A percentile compares a stretch with the other conserved stretches of the same genome.
These are phyloP conservation scores for Lytechinus variegatus DNA, from an alignment of 35 echinoderm and acorn worm species.

Conservation along the genomic window DNA sequence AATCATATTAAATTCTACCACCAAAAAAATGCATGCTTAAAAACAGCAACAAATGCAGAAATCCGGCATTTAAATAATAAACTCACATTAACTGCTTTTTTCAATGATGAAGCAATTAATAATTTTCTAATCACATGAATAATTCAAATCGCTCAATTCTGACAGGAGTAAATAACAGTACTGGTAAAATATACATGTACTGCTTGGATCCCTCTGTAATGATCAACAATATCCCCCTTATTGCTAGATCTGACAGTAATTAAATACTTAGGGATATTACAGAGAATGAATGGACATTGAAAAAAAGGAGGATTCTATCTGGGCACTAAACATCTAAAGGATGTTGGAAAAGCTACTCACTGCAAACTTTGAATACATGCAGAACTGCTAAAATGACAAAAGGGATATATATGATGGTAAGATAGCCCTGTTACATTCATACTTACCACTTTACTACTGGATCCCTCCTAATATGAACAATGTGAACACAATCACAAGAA, in stretches of 20 bases:
- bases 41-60: no score
- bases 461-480: conserved; percentile 36
- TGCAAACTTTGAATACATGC: conserved; percentile 15
- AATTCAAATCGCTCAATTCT: neutral
- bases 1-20: no score
- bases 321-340: neutral
- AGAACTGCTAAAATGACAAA: neutral
- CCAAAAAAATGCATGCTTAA: no score
- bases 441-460: conserved; percentile 39
- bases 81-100: neutral
- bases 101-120: neutral
- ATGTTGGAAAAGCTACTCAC: conserved; percentile 13
- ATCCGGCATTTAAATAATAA: neutral
- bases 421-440: neutral
- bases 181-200: neutral
- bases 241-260: neutral
- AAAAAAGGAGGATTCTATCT: neutral
- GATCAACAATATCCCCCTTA: no score
- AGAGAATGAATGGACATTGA: neutral
- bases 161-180: neutral
- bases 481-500: conserved; percentile 28
- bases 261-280: neutral
- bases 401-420: neutral
- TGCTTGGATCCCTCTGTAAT: no score
- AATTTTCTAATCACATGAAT: neutral